Evolutionary conservation across 2,888 invertebrate species (phyloP).

Genomic region (Machimus atricapillus): DNA sequence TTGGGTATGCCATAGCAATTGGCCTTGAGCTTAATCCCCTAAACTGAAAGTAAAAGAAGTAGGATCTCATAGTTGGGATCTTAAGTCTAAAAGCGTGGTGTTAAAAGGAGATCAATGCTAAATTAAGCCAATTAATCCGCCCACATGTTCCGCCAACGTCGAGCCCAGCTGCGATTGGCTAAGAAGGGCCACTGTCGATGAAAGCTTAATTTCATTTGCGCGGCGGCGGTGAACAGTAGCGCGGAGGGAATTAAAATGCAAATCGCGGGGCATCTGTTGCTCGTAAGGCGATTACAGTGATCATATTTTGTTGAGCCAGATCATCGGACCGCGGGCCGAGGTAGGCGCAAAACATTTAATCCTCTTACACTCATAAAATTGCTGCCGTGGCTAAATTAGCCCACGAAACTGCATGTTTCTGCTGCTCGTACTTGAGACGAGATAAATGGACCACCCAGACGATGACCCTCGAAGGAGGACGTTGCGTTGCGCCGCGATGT

Average conservation of each 20-base stretch:
- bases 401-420: constrained; percentile 2
- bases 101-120: background rate
- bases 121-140: background rate
- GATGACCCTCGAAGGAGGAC: background rate
- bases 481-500: background rate
- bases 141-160: background rate
- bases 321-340: background rate
- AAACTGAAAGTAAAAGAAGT: background rate
- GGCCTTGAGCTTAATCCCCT: background rate
- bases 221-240: background rate
- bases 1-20: background rate
- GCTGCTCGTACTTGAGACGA: background rate
- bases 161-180: background rate
- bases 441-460: constrained; percentile 32
- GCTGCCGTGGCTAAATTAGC: constrained; percentile 25
- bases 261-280: constrained; percentile 11
- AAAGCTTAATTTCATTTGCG: constrained; percentile 7
- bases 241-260: constrained; percentile 22
- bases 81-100: background rate
- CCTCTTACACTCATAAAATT: constrained; percentile 19
- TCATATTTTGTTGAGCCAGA: constrained; percentile 27
- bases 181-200: background rate
- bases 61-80: background rate
- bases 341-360: constrained; percentile 29
- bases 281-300: constrained; percentile 27